Conservation (phyloP, 2,113 vertebrate genomes). For the Todiramphus saurophagus region DNA sequence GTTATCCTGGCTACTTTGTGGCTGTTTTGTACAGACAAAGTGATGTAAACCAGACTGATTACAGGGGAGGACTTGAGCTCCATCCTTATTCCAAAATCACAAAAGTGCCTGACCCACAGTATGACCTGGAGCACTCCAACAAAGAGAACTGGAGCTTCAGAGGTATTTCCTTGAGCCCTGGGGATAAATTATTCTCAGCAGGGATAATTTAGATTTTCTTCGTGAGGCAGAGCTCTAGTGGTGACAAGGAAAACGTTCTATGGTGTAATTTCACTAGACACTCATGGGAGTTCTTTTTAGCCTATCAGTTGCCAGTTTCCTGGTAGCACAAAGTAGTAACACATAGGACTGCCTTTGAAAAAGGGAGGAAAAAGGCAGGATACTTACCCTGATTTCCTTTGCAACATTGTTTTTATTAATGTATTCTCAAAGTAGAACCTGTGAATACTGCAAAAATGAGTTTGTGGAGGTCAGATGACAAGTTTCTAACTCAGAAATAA, state of each 20-base stretch:
- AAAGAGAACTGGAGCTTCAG: neutral
- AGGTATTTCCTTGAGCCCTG: neutral
- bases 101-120: accelerated
- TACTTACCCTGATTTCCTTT: neutral
- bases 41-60: neutral
- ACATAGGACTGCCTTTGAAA: neutral
- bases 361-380: neutral
- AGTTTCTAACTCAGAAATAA: neutral
- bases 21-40: neutral
- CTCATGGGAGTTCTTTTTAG: neutral
- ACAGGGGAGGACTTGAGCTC: neutral
- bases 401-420: neutral
- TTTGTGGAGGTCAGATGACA: neutral
- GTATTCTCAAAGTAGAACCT: neutral
- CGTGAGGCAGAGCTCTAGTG: neutral
- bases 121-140: neutral
- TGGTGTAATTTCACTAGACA: neutral
- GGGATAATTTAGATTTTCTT: neutral
- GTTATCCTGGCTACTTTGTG: neutral
- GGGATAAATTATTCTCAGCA: neutral
- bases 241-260: neutral
- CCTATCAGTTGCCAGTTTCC: neutral
- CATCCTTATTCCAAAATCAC: neutral
- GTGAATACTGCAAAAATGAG: neutral
- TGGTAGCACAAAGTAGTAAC: neutral